Evolutionary conservation across 2,797 vertebrate species (phyloP).

Genomic region (Sebastolobus alascanus): DNA sequence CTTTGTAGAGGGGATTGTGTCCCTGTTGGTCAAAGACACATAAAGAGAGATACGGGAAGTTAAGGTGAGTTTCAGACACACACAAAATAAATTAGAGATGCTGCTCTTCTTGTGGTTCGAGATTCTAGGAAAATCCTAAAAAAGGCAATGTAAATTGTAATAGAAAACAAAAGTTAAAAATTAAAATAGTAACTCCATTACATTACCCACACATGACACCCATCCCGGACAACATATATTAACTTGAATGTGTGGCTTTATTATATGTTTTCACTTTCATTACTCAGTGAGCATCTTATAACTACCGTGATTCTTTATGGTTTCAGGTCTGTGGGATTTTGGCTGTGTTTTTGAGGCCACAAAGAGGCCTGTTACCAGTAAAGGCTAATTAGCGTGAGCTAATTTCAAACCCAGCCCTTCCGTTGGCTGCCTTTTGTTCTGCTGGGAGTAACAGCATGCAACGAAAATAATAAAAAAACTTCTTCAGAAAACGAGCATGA

Average conservation of each 20-base stretch:
- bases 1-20: conserved; percentile 96
- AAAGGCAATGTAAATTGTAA: background rate
- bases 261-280: no score
- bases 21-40: conserved; percentile 81
- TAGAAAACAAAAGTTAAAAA: background rate
- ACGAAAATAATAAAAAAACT: conserved; percentile 75
- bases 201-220: background rate
- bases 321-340: conserved; percentile 56
- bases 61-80: conserved; percentile 5
- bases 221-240: background rate
- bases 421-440: conserved; percentile 78
- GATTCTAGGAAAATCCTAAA: background rate
- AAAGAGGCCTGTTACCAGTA: conserved; percentile 72
- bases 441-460: conserved; percentile 78
- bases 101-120: background rate
- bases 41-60: background rate
- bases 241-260: background rate
- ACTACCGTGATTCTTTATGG: conserved; percentile 46
- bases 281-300: conserved; percentile 26
- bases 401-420: conserved; percentile 81
- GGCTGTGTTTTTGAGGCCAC: conserved; percentile 53
- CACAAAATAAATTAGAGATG: background rate
- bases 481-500: conserved; percentile 43
- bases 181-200: background rate
- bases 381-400: conserved; percentile 79